phyloP scores from a whole-genome alignment of 2,113 vertebrate species.

The Uria aalge region DNA sequence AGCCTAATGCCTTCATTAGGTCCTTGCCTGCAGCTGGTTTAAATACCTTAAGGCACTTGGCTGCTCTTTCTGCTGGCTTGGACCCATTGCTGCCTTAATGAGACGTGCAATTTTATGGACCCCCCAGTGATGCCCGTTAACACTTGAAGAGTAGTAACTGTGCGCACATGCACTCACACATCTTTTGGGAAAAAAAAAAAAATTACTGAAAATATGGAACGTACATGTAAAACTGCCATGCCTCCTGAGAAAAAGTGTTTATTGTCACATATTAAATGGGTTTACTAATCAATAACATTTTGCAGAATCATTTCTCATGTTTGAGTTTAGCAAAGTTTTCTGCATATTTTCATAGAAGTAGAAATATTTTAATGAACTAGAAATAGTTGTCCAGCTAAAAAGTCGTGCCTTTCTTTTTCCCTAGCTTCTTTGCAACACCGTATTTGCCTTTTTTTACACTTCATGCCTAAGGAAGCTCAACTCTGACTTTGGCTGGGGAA shows the following conservation, averaged over 20 bases:
- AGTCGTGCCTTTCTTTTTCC: neutral
- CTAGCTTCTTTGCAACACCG: neutral
- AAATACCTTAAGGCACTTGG: neutral
- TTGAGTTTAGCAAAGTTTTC: neutral
- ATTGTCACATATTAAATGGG: neutral
- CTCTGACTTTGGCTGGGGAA: neutral
- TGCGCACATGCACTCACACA: accelerated
- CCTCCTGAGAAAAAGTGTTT: neutral
- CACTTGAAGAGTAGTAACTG: neutral
- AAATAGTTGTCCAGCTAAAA: neutral
- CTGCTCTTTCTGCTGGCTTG: neutral
- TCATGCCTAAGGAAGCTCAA: neutral
- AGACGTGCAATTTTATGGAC: neutral
- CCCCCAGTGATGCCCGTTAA: neutral
- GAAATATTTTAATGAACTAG: neutral
- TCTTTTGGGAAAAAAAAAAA: neutral
- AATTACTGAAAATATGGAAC: neutral
- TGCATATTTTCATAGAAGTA: neutral
- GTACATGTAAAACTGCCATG: neutral
- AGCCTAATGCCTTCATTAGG: neutral
- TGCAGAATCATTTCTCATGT: neutral
- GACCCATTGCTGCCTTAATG: neutral
- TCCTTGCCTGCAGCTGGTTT: neutral
- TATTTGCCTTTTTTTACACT: neutral
- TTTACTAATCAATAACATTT: neutral